phyloP scores from a whole-genome alignment of 2,888 invertebrate genomes.

The Thera obeliscata region DNA sequence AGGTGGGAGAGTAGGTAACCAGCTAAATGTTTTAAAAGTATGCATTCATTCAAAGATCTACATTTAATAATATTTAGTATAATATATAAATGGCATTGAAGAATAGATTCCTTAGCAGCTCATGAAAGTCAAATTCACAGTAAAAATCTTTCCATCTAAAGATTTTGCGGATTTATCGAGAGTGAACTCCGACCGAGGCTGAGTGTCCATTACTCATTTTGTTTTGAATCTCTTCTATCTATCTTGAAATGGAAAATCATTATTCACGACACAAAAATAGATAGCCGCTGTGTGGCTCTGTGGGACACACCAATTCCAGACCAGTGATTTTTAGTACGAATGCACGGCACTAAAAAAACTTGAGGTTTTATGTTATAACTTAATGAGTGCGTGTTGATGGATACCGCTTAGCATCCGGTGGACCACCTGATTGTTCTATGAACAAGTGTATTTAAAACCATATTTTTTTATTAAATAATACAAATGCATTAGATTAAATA shows the following conservation, averaged over 20 bases:
- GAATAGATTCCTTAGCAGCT: not conserved
- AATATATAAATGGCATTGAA: not conserved
- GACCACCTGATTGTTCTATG: too few relatives aligned
- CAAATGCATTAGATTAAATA: not conserved
- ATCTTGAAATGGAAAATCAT: conserved; percentile 27
- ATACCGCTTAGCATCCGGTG: too few relatives aligned
- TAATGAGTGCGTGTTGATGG: too few relatives aligned
- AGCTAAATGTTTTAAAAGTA: too few relatives aligned
- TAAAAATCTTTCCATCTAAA: conserved; percentile 6
- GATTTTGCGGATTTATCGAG: conserved; percentile 21
- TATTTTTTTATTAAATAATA: not conserved
- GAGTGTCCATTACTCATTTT: conserved; percentile 31
- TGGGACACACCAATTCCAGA: not conserved
- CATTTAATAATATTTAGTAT: not conserved
- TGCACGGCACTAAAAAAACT: too few relatives aligned
- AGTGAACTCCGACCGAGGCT: conserved; percentile 6
- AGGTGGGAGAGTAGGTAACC: too few relatives aligned
- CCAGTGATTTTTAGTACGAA: too few relatives aligned
- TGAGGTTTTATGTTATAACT: too few relatives aligned
- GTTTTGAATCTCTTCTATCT: conserved; percentile 27
- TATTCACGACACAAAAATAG: conserved; percentile 14
- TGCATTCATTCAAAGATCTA: too few relatives aligned
- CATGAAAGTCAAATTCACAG: conserved; percentile 6
- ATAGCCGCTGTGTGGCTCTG: not conserved
- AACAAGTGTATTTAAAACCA: not conserved